Evolutionary conservation across 1,140 invertebrate genomes (phyloP), one percentile per base, ranked within the genome.

Genomic region (Tetramorium alpestre): DNA sequence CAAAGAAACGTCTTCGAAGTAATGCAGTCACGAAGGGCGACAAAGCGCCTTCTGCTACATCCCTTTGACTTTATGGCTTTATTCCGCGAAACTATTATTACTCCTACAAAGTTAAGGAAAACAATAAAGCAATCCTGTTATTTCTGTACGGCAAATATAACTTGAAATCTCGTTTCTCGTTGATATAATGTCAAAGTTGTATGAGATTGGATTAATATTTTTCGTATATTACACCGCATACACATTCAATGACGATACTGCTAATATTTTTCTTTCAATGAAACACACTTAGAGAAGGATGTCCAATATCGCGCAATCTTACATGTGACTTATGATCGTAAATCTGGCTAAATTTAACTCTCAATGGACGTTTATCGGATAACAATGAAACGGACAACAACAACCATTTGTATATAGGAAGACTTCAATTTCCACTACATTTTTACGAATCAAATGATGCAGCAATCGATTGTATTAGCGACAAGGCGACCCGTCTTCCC

Each of bases 361-460:
- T 47, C 18, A 78, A 44, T 78, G 60, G 54, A 60, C 38, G 28
- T 22, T 64, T 33, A 47, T 65, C 38, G 41, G 22, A 18, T 65
- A 33, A 64, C 22, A 65, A 47, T 13, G 8, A 70, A 72, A 70
- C 22, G n/a, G 60, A n/a, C 62, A 25, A 10, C 38, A 70, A 44
- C 22, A 28, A 22, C 47, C 22, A 47, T 22, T 58, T 10, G 51
- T 54, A 6, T 25, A 16, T 38, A 73, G 28, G 41, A 47, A 82
- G 54, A 28, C 13, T 65, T 25, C 16, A 56, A 56, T 62, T 84
- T 33, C 44, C 70, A 58, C n/a, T 47, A 47, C 51, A 47, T 73
- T 84, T 84, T 84, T 84, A 47, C 80, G 41, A 47, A 44, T 82
- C 33, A 58, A 81, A 73, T 56, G 22, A 25, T 13, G 38, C 18